Evolutionary conservation across 2,113 vertebrate genomes (phyloP).

Genomic region (Vanacampus margaritifer): DNA sequence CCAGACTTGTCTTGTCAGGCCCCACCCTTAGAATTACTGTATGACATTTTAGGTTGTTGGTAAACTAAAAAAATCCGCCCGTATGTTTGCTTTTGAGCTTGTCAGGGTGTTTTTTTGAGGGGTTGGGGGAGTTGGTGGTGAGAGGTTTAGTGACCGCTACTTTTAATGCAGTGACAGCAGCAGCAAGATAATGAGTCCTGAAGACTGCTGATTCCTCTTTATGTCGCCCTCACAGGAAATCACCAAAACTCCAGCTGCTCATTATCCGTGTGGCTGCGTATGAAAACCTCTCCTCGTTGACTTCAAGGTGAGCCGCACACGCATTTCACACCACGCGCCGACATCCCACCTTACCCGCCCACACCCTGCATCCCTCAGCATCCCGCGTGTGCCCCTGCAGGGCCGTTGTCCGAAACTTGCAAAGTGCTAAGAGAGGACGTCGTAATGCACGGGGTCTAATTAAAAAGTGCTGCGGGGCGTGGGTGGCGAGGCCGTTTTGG

Average conservation of each 20-base stretch:
- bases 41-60: neutral
- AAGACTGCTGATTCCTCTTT: conserved; percentile 63
- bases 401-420: conserved; percentile 63
- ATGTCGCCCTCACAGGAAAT: conserved; percentile 61
- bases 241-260: conserved; percentile 62
- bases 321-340: conserved; percentile 2
- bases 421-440: conserved; percentile 64
- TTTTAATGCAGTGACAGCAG: conserved; percentile 70
- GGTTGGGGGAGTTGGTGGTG: neutral
- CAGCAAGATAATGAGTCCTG: conserved; percentile 60
- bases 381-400: conserved; percentile 57
- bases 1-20: neutral
- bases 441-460: conserved; percentile 64
- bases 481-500: conserved; percentile 51
- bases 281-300: conserved; percentile 39
- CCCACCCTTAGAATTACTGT: neutral
- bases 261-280: conserved; percentile 54
- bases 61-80: neutral
- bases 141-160: conserved; percentile 51
- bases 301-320: conserved; percentile 19
- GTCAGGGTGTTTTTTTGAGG: neutral
- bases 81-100: neutral
- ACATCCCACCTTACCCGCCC: conserved; percentile 44
- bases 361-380: conserved; percentile 53
- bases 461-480: conserved; percentile 66